Base-by-base conservation (phyloP, 2,888 invertebrate genomes). In the Limenitis camilla region DNA sequence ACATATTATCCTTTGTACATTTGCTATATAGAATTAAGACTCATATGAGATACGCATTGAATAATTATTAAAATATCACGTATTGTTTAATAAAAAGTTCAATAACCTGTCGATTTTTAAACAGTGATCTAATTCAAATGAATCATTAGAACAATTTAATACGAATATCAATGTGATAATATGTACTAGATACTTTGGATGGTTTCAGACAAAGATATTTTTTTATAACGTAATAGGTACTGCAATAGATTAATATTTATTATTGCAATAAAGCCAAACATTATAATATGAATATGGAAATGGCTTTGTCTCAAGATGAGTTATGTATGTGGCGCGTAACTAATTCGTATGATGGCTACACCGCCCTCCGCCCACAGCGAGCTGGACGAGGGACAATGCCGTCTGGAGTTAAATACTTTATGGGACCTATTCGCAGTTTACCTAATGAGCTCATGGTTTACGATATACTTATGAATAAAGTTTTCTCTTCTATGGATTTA, bases 81-180 rank as follows among this genome's bases (percentile, higher is more conserved):
- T 53, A 58, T 48, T 58, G 55, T 58, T 58, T 58, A 45, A 43
- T 42, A 52, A 50, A 55, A 40, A 56, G 62, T 56, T 60, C 60
- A 59, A 50, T 54, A 46, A 58, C 60, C 62, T 43, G 32, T 51
- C 53, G 46, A 53, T 54, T 61, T 60, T 62, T 52, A 59, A 56
- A 61, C 56, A 62, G 58, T 67, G 65, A 65, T 66, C 61, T 65
- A 60, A 64, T 61, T 51, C 52, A 35, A 53, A 58, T 66, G 65
- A 64, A 43, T 65, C 61, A 64, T 55, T 38, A 44, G 36, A 43
- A 49, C 19, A 50, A 19, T 19, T 19, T 3, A 19, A 33, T 9
- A 33, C 33, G 8, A 33, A 4, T 2, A 33, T 33, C 33, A n/a
- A n/a, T n/a, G n/a, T n/a, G n/a, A n/a, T n/a, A n/a, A n/a, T n/a